Base-by-base conservation (phyloP, 2,113 vertebrate genomes). In the Percina caprodes region DNA sequence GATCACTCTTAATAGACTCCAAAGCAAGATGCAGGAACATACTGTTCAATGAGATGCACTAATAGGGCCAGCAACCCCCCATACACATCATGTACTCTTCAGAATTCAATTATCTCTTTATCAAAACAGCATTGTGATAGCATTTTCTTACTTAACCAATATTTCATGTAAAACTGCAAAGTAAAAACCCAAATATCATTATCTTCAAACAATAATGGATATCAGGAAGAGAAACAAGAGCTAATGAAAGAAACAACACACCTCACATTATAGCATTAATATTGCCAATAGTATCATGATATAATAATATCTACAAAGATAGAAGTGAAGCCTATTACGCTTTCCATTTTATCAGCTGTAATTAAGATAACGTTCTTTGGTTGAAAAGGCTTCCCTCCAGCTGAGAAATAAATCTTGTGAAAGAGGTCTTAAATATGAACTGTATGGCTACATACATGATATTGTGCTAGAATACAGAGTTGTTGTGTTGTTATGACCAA, bases 1-100 rank as follows among this genome's bases (percentile, higher is more conserved):
- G 89, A 87, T 86, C 72, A 88, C 87, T 91, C 77, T 61, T 86
- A 88, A 89, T 85, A 80, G 82, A 88, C 84, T 91, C 77, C 58
- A 76, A 48, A 75, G 78, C 80, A 87, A 80, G 61, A 88, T 82
- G 79, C 71, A 72, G 46, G 74, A 69, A 60, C 69, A 87, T 82
- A 82, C 74, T 81, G 69, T 73, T 73, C 52, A 80, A 85, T 75
- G 49, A 82, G 80, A 74, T 58, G 19, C 52, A 39, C 12, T 6
- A 70, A 62, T 62, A 54, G 35, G 61, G 69, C 56, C 60, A 66
- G 79, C 59, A 79, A 33, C 35, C 55, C 59, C 42, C 18, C 55
- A 12, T 33, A 23, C 42, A 74, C 74, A 81, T 49, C 0, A 16
- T 66, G 45, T 62, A 48, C 59, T 63, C 9, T 6, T 74, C 45